These are phyloP conservation scores for Pseudanteris insignis DNA, from an alignment of 2,888 invertebrate genomes.

Conservation along the genomic window DNA sequence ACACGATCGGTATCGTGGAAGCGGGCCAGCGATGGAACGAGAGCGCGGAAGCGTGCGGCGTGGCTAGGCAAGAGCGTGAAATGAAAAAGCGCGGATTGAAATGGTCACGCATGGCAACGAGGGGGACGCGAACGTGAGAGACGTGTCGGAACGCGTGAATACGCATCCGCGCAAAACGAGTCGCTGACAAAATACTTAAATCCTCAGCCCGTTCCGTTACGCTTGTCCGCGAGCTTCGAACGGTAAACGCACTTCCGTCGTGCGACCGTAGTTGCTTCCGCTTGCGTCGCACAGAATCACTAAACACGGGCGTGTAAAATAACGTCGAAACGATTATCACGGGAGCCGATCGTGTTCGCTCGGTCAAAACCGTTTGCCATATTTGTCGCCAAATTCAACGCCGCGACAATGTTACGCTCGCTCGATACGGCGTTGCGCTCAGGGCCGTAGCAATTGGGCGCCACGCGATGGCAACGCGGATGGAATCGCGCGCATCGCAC, in stretches of 20 bases:
- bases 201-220: slow-evolving; percentile 40
- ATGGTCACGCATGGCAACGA: slow-evolving; percentile 31
- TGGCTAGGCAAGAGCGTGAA: too few species aligned
- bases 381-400: slow-evolving; percentile 13
- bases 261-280: slow-evolving; percentile 35
- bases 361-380: slow-evolving; percentile 9
- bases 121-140: slow-evolving; percentile 15
- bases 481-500: too few species aligned
- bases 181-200: slow-evolving; percentile 43
- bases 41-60: too few species aligned
- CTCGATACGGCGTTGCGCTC: background rate
- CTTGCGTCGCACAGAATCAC: slow-evolving; percentile 38
- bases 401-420: too few species aligned
- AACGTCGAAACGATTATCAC: slow-evolving; percentile 38
- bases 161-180: slow-evolving; percentile 38
- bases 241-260: slow-evolving; percentile 45
- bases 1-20: too few species aligned
- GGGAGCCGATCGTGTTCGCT: slow-evolving; percentile 13
- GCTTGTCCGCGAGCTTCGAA: slow-evolving; percentile 43
- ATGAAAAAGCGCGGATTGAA: slow-evolving; percentile 26
- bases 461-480: too few species aligned
- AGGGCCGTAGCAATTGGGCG: too few species aligned
- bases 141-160: slow-evolving; percentile 31
- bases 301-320: slow-evolving; percentile 34
- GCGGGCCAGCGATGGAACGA: too few species aligned